These are phyloP conservation scores for Urocolius indicus DNA, from an alignment of 2,113 vertebrate genomes.

Conservation along the genomic window DNA sequence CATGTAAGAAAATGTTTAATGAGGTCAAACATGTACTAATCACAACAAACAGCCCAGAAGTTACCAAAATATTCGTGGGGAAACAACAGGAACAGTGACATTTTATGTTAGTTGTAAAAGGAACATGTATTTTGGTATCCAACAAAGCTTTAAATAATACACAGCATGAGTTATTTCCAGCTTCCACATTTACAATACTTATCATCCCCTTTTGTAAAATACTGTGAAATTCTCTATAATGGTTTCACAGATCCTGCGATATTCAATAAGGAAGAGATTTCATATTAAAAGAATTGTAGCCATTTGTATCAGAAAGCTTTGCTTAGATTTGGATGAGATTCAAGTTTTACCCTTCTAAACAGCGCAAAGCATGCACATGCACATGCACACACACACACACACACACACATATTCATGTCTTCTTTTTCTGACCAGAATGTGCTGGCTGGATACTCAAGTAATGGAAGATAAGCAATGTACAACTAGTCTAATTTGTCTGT, in stretches of 20 bases:
- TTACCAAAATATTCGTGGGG: background rate
- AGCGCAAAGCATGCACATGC: background rate
- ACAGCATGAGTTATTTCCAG: background rate
- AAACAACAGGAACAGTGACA: background rate
- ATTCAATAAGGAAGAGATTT: background rate
- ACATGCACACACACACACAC: fast-evolving
- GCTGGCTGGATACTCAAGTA: background rate
- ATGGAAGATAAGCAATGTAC: background rate
- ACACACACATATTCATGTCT: background rate
- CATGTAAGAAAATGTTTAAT: background rate
- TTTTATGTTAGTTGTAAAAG: background rate
- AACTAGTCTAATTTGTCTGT: background rate
- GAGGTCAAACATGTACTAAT: background rate
- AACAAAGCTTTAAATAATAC: background rate
- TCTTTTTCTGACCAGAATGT: background rate
- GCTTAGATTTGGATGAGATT: background rate
- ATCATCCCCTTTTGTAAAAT: background rate
- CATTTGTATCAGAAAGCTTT: background rate
- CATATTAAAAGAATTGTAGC: background rate
- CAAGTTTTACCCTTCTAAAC: fast-evolving
- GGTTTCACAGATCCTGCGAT: background rate
- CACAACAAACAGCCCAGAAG: background rate
- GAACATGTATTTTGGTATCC: background rate
- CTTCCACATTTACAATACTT: background rate
- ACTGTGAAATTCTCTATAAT: background rate